Conservation (phyloP, 2,888 invertebrate genomes). For the Caenorhabditis angaria region DNA sequence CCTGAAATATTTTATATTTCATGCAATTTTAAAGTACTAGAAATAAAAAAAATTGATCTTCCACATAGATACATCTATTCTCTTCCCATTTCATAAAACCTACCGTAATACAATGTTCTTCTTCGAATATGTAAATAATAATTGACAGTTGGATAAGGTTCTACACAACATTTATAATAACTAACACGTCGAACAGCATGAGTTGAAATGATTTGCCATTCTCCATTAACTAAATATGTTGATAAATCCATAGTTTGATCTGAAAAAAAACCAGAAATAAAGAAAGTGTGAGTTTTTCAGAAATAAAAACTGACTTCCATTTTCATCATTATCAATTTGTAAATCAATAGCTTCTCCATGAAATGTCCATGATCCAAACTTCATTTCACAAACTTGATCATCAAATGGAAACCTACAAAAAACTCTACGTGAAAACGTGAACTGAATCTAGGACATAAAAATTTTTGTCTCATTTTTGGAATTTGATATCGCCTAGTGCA, state of each 20-base stretch:
- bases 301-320: constrained; percentile 28
- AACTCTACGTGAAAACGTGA: neutral
- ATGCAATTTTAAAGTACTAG: too few species aligned
- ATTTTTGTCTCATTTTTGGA: too few species aligned
- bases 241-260: constrained; percentile 64
- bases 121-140: constrained; percentile 94
- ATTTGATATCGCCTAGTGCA: too few species aligned
- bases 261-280: constrained; percentile 16
- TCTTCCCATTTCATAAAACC: neutral
- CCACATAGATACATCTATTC: neutral
- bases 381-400: constrained; percentile 79
- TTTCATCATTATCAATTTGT: constrained; percentile 62
- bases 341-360: constrained; percentile 90
- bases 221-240: constrained; percentile 64
- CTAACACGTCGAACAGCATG: constrained; percentile 72
- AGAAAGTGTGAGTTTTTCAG: neutral
- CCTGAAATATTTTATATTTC: too few species aligned
- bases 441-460: too few species aligned
- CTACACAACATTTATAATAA: constrained; percentile 85
- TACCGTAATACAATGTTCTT: constrained; percentile 91
- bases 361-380: constrained; percentile 87
- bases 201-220: constrained; percentile 66
- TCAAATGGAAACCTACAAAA: constrained; percentile 90
- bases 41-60: too few species aligned
- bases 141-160: constrained; percentile 74